phyloP scores from a whole-genome alignment of 2,113 vertebrate genomes.

The Eubucco bourcierii region DNA sequence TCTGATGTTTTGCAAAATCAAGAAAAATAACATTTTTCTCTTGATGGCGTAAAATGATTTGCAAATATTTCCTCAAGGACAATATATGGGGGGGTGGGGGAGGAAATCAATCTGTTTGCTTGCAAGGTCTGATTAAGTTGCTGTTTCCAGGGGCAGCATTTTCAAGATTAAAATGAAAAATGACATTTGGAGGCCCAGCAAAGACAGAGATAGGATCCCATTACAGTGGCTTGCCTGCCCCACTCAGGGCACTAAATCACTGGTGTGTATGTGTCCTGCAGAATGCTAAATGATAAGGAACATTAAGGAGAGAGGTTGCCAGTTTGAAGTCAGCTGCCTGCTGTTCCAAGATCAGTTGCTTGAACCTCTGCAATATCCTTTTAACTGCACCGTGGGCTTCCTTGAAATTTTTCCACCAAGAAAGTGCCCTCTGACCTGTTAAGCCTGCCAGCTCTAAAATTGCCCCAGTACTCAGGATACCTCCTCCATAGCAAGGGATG shows the following conservation, averaged over 20 bases:
- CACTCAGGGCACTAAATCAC: neutral
- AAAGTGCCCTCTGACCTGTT: neutral
- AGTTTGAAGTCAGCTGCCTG: neutral
- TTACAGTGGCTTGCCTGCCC: neutral
- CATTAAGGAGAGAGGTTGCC: neutral
- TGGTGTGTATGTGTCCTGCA: neutral
- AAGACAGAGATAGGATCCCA: neutral
- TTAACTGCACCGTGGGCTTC: neutral
- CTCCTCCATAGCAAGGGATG: neutral
- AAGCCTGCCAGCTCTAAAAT: neutral
- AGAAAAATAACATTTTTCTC: neutral
- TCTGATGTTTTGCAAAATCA: neutral
- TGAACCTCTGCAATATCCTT: neutral
- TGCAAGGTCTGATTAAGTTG: neutral
- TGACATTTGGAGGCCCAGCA: neutral
- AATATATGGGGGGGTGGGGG: neutral
- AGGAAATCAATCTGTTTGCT: neutral
- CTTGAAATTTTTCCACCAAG: neutral
- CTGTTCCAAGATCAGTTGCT: neutral
- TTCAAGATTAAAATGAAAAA: slow-evolving; percentile 13
- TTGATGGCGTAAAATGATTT: neutral
- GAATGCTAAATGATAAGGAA: neutral
- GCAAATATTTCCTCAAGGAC: neutral
- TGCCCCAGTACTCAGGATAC: neutral
- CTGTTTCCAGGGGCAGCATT: neutral